These are phyloP conservation scores for Toxotes lorentzi DNA, from an alignment of 2,797 vertebrate species.

Conservation along the genomic window DNA sequence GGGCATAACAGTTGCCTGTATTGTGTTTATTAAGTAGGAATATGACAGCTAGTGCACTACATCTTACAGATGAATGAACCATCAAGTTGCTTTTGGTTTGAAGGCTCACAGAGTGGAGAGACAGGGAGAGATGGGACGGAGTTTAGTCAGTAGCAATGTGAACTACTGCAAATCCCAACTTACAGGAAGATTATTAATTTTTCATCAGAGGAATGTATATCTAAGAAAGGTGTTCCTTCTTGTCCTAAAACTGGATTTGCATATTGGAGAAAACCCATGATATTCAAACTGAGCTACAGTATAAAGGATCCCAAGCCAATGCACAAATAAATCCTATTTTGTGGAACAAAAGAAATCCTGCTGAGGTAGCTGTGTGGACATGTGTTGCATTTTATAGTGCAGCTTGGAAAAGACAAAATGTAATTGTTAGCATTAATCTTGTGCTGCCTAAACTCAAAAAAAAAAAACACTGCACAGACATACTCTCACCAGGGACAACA, in stretches of 20 bases:
- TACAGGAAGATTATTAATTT: constrained; percentile 12
- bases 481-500: constrained; percentile 11
- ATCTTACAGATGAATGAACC: constrained; percentile 24
- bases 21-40: neutral
- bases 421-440: constrained; percentile 47
- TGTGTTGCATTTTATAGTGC: constrained; percentile 36
- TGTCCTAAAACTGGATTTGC: constrained; percentile 30
- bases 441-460: neutral
- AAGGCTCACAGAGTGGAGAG: constrained; percentile 3
- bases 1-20: neutral
- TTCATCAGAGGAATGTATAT: constrained; percentile 28
- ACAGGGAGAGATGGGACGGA: neutral
- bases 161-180: constrained; percentile 23
- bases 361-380: constrained; percentile 36
- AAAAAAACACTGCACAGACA: neutral
- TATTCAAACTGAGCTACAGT: constrained; percentile 9
- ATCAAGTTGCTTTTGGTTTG: constrained; percentile 18
- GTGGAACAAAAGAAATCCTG: constrained; percentile 41
- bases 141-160: constrained; percentile 6
- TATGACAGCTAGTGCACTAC: constrained; percentile 6
- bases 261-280: constrained; percentile 28
- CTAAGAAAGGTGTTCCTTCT: constrained; percentile 31
- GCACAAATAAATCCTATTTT: constrained; percentile 29
- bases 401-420: constrained; percentile 33
- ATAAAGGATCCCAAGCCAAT: constrained; percentile 1